These are phyloP conservation scores for Echinometra lucunter DNA, from an alignment of 53 echinoderm and acorn worm species.

Conservation along the genomic window DNA sequence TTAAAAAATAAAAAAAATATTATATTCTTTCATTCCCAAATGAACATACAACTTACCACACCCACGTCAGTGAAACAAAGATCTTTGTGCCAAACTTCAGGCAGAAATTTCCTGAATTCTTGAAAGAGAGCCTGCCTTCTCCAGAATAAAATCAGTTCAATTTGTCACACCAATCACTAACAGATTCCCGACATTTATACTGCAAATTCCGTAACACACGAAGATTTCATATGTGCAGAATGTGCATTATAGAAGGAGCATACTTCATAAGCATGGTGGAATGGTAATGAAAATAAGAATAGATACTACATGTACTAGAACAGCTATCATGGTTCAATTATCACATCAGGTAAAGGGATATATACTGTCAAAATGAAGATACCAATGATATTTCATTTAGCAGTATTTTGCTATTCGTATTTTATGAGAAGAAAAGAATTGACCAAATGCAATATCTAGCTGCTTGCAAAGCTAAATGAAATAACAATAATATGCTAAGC, in stretches of 20 bases:
- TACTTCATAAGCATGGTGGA: not conserved
- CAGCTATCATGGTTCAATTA: not conserved
- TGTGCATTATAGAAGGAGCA: not conserved
- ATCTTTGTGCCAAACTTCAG: not conserved
- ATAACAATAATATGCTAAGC: too few relatives aligned
- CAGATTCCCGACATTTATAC: not conserved
- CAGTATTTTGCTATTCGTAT: too few relatives aligned
- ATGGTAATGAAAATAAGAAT: not conserved
- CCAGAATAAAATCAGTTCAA: not conserved
- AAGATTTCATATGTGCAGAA: too few relatives aligned
- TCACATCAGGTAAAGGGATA: not conserved
- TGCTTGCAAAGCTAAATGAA: too few relatives aligned
- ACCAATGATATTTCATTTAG: too few relatives aligned
- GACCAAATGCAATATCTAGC: too few relatives aligned
- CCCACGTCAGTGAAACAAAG: not conserved
- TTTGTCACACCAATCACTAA: not conserved
- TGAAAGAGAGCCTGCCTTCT: not conserved
- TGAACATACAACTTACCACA: too few relatives aligned
- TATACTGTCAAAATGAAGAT: too few relatives aligned
- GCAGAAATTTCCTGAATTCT: not conserved
- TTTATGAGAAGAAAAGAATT: too few relatives aligned
- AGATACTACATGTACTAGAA: too few relatives aligned
- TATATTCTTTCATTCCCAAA: too few relatives aligned
- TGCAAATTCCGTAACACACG: not conserved
- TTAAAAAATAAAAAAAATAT: too few relatives aligned